phyloP scores from a whole-genome alignment of 2,113 vertebrate species.

The Mixornis gularis region DNA sequence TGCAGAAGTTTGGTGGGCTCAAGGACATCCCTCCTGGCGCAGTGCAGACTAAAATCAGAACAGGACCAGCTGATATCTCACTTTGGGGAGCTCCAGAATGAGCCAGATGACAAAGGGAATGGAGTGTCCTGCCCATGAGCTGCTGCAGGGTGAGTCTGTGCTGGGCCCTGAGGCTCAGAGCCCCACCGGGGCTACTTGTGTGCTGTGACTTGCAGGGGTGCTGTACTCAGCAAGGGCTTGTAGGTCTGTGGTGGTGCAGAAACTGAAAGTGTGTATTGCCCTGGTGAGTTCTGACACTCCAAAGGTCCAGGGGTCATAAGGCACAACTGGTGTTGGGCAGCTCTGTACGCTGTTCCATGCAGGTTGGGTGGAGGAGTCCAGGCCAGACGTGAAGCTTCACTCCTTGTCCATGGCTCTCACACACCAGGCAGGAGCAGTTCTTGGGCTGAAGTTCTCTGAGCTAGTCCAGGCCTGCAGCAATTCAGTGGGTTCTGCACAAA shows the following conservation, averaged over 20 bases:
- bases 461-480: background rate
- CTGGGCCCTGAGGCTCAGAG: background rate
- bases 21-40: background rate
- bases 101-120: background rate
- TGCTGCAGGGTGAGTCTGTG: background rate
- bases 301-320: background rate
- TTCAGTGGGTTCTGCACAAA: background rate
- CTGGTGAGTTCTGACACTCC: background rate
- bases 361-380: background rate
- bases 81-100: background rate
- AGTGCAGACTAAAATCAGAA: conserved; percentile 13
- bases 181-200: fast-evolving
- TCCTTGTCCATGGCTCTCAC: background rate
- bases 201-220: background rate
- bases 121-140: background rate
- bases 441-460: background rate
- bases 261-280: background rate
- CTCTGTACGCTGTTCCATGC: fast-evolving
- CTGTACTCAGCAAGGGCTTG: background rate
- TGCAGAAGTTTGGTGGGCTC: background rate
- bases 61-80: background rate
- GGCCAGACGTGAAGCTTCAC: fast-evolving
- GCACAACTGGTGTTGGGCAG: background rate
- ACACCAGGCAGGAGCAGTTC: background rate
- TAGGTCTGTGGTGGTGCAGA: background rate